A percentile compares a stretch with the other conserved stretches of the same genome.
Conservation (phyloP, 2,113 vertebrate genomes). For the Chionis minor region DNA sequence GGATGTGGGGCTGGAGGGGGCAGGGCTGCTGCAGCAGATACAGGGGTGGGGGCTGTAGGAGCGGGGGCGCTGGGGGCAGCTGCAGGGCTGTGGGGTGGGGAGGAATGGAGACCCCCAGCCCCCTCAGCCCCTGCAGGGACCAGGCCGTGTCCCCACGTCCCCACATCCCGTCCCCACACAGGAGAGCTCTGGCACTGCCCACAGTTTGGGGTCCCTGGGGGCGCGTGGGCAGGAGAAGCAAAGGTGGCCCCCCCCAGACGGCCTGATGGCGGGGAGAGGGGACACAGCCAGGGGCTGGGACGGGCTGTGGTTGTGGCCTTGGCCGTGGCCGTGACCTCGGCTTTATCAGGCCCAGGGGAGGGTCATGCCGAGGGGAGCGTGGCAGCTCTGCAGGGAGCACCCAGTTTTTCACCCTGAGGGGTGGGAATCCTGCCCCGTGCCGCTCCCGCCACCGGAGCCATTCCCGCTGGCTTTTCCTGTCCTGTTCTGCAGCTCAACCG, state of each 20-base stretch:
- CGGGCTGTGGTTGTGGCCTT: rapidly evolving
- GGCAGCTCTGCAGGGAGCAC: background rate
- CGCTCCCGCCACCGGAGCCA: rapidly evolving
- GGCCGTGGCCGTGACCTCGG: background rate
- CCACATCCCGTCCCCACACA: rapidly evolving
- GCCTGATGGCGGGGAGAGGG: too few species aligned
- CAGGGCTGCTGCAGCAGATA: too few species aligned
- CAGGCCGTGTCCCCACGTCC: background rate
- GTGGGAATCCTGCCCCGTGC: background rate
- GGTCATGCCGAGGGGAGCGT: too few species aligned
- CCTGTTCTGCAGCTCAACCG: background rate
- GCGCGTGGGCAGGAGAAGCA: background rate
- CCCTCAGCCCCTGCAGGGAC: background rate
- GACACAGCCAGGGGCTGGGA: too few species aligned
- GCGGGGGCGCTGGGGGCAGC: background rate
- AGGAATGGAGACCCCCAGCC: background rate
- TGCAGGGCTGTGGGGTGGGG: background rate
- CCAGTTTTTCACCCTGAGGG: rapidly evolving
- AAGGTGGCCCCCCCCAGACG: rapidly evolving
- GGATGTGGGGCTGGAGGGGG: too few species aligned
- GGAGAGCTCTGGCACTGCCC: background rate
- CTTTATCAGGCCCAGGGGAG: background rate
- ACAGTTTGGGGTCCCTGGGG: background rate
- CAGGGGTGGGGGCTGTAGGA: too few species aligned
- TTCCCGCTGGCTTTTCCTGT: background rate